Conservation (phyloP, 1,140 invertebrate species). For the Phocides pigmalion region DNA sequence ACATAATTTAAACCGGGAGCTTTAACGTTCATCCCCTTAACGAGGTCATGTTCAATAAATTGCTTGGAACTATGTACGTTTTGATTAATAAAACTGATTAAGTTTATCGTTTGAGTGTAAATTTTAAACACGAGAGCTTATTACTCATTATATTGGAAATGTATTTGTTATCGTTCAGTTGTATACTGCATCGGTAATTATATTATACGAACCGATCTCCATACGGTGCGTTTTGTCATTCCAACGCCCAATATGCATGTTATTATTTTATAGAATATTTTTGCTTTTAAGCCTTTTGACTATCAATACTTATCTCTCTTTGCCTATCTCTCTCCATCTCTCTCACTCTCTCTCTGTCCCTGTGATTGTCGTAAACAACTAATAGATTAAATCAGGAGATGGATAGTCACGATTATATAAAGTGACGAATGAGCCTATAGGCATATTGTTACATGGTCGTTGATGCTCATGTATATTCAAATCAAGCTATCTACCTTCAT, state of each 20-base stretch:
- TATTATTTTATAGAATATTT: neutral
- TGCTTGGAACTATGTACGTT: constrained; percentile 63
- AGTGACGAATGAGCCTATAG: no score
- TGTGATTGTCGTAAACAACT: no score
- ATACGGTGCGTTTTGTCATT: neutral
- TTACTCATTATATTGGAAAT: constrained; percentile 45
- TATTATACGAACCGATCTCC: constrained; percentile 2
- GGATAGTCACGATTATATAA: no score
- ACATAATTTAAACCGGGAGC: constrained; percentile 64
- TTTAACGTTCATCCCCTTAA: constrained; percentile 72
- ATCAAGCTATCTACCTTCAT: no score
- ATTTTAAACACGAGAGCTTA: constrained; percentile 55
- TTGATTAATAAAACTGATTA: constrained; percentile 69
- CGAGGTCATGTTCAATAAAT: constrained; percentile 69
- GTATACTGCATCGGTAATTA: neutral
- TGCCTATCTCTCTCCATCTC: no score
- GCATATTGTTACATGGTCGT: no score
- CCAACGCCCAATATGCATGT: neutral
- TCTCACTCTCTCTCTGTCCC: no score
- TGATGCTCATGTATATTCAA: no score
- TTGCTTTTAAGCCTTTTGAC: no score
- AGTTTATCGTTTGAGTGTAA: constrained; percentile 53
- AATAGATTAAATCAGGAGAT: no score
- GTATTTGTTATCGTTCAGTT: constrained; percentile 41
- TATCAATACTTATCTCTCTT: no score